Evolutionary conservation across 2,113 vertebrate genomes (phyloP).

Genomic region (Erinaceus europaeus): DNA sequence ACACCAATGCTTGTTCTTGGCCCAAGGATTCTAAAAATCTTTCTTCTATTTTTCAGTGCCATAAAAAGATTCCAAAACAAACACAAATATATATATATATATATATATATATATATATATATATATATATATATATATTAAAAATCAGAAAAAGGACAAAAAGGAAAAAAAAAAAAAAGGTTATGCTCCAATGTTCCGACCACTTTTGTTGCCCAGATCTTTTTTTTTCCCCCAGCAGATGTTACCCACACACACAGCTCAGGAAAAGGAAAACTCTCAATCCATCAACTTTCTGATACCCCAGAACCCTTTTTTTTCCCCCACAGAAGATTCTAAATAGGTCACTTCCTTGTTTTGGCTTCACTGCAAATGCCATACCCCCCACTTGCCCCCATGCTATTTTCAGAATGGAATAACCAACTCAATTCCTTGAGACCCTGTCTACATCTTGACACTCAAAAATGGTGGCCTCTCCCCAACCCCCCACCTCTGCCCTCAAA

Average conservation of each 20-base stretch:
- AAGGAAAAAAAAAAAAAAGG: neutral
- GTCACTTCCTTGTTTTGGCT: slow-evolving; percentile 42
- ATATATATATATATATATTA: too few species aligned
- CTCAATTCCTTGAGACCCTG: neutral
- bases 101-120: too few species aligned
- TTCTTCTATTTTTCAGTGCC: neutral
- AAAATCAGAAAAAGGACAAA: neutral
- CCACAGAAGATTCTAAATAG: slow-evolving; percentile 21
- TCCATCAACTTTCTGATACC: neutral
- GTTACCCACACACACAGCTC: neutral
- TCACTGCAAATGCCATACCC: slow-evolving; percentile 26
- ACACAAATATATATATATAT: too few species aligned
- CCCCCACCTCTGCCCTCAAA: neutral
- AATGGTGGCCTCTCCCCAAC: neutral
- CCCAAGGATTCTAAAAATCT: neutral
- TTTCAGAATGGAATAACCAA: slow-evolving; percentile 1
- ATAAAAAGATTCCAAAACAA: slow-evolving; percentile 33
- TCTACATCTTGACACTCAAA: slow-evolving; percentile 28
- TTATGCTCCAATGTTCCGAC: neutral
- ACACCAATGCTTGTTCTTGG: neutral
- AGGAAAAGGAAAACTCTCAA: neutral
- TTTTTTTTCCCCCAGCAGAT: neutral
- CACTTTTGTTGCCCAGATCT: neutral
- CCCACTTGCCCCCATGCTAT: neutral
- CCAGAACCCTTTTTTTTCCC: neutral